Evolutionary conservation across 2,888 invertebrate species (phyloP).

Genomic region (Nowickia ferox): DNA sequence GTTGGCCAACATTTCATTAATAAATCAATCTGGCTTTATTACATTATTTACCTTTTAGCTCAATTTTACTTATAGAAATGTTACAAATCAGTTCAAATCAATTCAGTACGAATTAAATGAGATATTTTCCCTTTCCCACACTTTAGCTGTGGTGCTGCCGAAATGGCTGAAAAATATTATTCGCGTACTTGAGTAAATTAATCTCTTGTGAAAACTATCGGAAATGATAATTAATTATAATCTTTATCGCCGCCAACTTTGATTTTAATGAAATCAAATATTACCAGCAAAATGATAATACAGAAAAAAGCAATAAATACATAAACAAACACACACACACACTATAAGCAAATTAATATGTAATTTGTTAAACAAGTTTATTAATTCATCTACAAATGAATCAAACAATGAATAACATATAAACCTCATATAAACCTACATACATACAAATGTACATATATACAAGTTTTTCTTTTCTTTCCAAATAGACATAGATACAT

Average conservation of each 20-base stretch:
- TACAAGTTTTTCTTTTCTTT: neutral
- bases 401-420: neutral
- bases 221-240: slow-evolving; percentile 70
- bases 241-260: slow-evolving; percentile 70
- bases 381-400: slow-evolving; percentile 21
- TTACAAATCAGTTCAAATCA: slow-evolving; percentile 30
- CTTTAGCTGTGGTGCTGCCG: slow-evolving; percentile 27
- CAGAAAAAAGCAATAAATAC: neutral
- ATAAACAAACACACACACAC: slow-evolving; percentile 3
- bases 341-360: slow-evolving; percentile 47
- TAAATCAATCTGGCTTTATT: slow-evolving; percentile 47
- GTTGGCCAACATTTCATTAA: slow-evolving; percentile 8
- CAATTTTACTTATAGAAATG: slow-evolving; percentile 13
- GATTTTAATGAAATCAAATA: slow-evolving; percentile 66
- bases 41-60: neutral
- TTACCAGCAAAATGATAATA: slow-evolving; percentile 2
- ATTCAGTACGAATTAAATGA: slow-evolving; percentile 10
- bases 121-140: slow-evolving; percentile 64
- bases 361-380: slow-evolving; percentile 70
- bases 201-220: slow-evolving; percentile 66
- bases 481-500: too few relatives aligned
- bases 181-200: slow-evolving; percentile 45
- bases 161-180: slow-evolving; percentile 38
- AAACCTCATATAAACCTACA: neutral
- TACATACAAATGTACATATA: neutral